phyloP scores from a whole-genome alignment of 1,140 invertebrate species.

The Nomia melanderi region DNA sequence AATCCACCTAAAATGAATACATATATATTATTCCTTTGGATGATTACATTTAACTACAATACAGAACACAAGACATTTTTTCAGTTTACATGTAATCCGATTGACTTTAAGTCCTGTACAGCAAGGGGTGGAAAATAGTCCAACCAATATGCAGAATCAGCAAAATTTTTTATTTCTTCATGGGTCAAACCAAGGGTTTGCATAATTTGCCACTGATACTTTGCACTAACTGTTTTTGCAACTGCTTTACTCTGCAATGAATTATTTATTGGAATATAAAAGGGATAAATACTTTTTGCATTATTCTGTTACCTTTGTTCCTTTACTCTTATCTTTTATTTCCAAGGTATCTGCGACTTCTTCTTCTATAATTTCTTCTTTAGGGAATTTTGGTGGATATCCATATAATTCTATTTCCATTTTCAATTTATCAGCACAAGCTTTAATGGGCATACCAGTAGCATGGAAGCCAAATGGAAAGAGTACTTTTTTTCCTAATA shows the following conservation, averaged over 20 bases:
- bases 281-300: slow-evolving; percentile 17
- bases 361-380: slow-evolving; percentile 79
- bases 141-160: slow-evolving; percentile 95
- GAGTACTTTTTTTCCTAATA: slow-evolving; percentile 94
- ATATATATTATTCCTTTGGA: background rate
- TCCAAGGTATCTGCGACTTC: slow-evolving; percentile 83
- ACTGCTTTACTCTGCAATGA: slow-evolving; percentile 93
- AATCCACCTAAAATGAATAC: slow-evolving; percentile 89
- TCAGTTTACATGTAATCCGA: slow-evolving; percentile 92
- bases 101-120: slow-evolving; percentile 91
- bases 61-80: slow-evolving; percentile 31
- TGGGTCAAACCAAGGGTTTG: slow-evolving; percentile 93
- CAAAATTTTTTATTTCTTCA: slow-evolving; percentile 96
- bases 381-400: slow-evolving; percentile 95
- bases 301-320: slow-evolving; percentile 90
- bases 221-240: slow-evolving; percentile 93
- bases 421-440: slow-evolving; percentile 98
- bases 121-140: slow-evolving; percentile 97
- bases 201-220: slow-evolving; percentile 99
- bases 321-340: slow-evolving; percentile 97
- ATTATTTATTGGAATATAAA: slow-evolving; percentile 30
- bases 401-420: slow-evolving; percentile 96
- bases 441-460: slow-evolving; percentile 98
- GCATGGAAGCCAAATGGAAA: slow-evolving; percentile 99
- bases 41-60: background rate